Conservation (phyloP, 2,113 vertebrate genomes). For the Hippocampus abdominalis region DNA sequence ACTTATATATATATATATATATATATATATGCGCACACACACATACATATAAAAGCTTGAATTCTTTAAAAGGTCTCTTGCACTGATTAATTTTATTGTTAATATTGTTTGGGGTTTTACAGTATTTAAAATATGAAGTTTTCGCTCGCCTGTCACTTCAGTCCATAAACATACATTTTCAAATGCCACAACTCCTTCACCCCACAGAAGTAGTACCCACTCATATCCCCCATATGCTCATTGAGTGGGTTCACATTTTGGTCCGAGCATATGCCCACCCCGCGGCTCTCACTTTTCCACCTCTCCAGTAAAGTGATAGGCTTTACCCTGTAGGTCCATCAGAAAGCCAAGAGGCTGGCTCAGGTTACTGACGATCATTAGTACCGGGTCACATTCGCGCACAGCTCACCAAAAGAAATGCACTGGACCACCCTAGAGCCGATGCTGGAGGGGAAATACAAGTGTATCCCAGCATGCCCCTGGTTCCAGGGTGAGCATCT, state of each 20-base stretch:
- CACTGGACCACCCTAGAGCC: constrained; percentile 70
- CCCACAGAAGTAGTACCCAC: constrained; percentile 13
- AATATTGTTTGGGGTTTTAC: neutral
- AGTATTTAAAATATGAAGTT: neutral
- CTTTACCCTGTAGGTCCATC: constrained; percentile 38
- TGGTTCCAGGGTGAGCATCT: constrained; percentile 36
- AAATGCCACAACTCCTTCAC: constrained; percentile 19
- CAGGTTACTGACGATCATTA: constrained; percentile 70
- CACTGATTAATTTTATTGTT: constrained; percentile 3
- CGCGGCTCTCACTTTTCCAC: constrained; percentile 16
- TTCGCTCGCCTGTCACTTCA: neutral
- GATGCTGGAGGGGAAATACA: constrained; percentile 63
- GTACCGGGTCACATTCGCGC: constrained; percentile 46
- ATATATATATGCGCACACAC: neutral
- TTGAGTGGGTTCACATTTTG: constrained; percentile 29
- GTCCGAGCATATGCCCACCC: constrained; percentile 53
- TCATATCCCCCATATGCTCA: constrained; percentile 7
- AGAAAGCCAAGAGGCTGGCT: constrained; percentile 63
- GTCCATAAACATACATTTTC: constrained; percentile 13
- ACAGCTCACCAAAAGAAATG: constrained; percentile 55
- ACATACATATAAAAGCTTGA: constrained; percentile 21
- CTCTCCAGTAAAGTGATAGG: constrained; percentile 55
- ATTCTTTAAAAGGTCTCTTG: constrained; percentile 24
- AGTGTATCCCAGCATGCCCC: constrained; percentile 59
- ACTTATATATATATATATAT: too few species aligned